These are phyloP conservation scores for Acanthurus lineatus DNA, from an alignment of 2,797 vertebrate genomes.

Conservation along the genomic window DNA sequence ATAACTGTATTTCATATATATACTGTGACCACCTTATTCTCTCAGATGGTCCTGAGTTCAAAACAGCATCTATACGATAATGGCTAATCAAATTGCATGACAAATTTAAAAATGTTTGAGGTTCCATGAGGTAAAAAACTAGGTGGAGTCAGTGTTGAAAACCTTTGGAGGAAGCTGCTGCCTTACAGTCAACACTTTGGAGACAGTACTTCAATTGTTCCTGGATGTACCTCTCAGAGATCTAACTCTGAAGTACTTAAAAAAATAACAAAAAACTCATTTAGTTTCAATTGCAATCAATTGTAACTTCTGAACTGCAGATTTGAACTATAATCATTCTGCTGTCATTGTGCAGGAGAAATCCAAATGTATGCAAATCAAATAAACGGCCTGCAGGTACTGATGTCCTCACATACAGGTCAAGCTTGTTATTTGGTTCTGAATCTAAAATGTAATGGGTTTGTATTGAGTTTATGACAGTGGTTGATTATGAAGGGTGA, in stretches of 20 bases:
- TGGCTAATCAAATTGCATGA: background rate
- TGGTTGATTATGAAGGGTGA: background rate
- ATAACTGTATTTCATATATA: too few relatives aligned
- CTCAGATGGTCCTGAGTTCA: too few relatives aligned
- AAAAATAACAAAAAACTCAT: background rate
- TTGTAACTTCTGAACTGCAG: too few relatives aligned
- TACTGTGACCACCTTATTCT: too few relatives aligned
- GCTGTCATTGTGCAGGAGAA: background rate
- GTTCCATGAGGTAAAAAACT: too few relatives aligned
- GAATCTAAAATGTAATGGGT: background rate
- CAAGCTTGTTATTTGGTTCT: background rate
- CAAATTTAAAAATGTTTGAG: background rate
- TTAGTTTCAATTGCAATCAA: background rate
- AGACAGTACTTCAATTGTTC: too few relatives aligned
- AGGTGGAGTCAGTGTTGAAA: background rate
- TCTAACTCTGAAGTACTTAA: too few relatives aligned
- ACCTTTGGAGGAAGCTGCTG: background rate
- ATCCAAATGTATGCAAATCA: background rate
- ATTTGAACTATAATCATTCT: background rate
- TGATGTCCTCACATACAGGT: background rate
- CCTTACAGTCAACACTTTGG: background rate
- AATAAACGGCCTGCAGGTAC: background rate
- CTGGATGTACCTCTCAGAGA: too few relatives aligned
- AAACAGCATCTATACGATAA: too few relatives aligned
- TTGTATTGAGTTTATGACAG: background rate